Percentiles rank a stretch among this genome's conserved stretches.
phyloP scores from a whole-genome alignment of 2,888 invertebrate species.

The Habrosyne pyritoides region DNA sequence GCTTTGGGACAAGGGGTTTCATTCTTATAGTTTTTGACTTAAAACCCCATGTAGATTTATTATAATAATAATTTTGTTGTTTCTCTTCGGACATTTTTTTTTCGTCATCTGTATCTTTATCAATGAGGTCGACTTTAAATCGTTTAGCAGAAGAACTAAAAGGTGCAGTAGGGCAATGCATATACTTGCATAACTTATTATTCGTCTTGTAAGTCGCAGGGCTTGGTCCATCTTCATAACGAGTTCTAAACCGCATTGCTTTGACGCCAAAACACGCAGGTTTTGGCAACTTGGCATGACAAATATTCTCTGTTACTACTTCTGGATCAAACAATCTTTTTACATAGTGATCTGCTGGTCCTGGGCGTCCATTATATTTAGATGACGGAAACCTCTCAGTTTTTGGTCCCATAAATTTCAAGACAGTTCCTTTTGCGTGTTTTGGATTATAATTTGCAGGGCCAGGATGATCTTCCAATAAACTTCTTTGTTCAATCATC shows the following conservation, averaged over 20 bases:
- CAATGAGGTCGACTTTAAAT: constrained; percentile 44
- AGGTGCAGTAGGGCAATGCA: constrained; percentile 49
- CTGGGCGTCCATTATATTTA: constrained; percentile 45
- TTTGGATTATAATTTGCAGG: constrained; percentile 59
- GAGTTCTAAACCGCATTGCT: constrained; percentile 53
- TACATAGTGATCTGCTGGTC: constrained; percentile 59
- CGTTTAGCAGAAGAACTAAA: constrained; percentile 58
- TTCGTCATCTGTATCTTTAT: constrained; percentile 36
- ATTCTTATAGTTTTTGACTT: constrained; percentile 63
- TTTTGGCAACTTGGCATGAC: constrained; percentile 51
- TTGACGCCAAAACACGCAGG: constrained; percentile 61
- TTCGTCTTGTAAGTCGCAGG: constrained; percentile 55
- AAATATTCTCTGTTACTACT: constrained; percentile 33
- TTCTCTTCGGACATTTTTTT: constrained; percentile 17
- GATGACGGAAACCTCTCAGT: constrained; percentile 45
- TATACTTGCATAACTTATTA: constrained; percentile 36
- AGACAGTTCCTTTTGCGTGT: constrained; percentile 43
- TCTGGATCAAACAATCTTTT: constrained; percentile 59
- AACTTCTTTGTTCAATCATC: constrained; percentile 55
- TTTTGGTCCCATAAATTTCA: constrained; percentile 53
- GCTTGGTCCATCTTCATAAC: constrained; percentile 53
- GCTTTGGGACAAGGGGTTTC: constrained; percentile 47
- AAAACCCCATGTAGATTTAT: constrained; percentile 58
- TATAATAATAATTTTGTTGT: constrained; percentile 12
- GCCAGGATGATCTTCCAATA: constrained; percentile 57